Percentiles rank a stretch among this genome's conserved stretches.
These are phyloP conservation scores for Alectoris magna DNA, from an alignment of 2,797 vertebrate species.

Conservation along the genomic window DNA sequence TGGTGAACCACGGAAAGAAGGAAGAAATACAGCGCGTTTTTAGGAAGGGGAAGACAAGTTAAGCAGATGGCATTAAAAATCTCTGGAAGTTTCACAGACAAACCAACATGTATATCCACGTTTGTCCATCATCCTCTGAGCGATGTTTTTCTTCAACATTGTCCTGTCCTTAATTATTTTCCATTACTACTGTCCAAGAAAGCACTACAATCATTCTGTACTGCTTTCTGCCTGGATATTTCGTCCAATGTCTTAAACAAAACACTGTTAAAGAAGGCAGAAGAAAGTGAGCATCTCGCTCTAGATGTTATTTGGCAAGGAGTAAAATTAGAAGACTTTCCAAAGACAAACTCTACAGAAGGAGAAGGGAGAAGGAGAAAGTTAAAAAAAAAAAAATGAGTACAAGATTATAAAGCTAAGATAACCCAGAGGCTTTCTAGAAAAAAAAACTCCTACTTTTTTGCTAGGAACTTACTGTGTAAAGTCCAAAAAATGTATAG, in stretches of 20 bases:
- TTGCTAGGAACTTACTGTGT: neutral
- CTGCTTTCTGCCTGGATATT: neutral
- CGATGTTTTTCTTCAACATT: neutral
- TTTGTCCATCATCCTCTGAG: neutral
- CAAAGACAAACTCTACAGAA: neutral
- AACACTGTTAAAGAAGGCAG: neutral
- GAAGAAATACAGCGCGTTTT: neutral
- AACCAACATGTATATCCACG: neutral
- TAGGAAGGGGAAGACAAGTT: neutral
- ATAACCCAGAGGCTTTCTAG: neutral
- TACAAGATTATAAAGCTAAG: neutral
- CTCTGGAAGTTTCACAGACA: neutral
- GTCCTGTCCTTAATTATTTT: neutral
- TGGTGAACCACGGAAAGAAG: neutral
- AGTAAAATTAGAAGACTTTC: neutral
- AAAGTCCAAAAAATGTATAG: neutral
- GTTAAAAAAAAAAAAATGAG: neutral
- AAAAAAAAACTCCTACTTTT: neutral
- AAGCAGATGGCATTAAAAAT: neutral
- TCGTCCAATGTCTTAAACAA: neutral
- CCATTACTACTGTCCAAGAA: neutral
- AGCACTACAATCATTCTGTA: neutral
- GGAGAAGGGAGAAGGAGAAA: neutral
- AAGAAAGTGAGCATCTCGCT: neutral
- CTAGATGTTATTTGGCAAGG: neutral